Percentiles rank a stretch among this genome's conserved stretches.
Conservation (phyloP, 2,113 vertebrate species). For the Catharus bicknelli region DNA sequence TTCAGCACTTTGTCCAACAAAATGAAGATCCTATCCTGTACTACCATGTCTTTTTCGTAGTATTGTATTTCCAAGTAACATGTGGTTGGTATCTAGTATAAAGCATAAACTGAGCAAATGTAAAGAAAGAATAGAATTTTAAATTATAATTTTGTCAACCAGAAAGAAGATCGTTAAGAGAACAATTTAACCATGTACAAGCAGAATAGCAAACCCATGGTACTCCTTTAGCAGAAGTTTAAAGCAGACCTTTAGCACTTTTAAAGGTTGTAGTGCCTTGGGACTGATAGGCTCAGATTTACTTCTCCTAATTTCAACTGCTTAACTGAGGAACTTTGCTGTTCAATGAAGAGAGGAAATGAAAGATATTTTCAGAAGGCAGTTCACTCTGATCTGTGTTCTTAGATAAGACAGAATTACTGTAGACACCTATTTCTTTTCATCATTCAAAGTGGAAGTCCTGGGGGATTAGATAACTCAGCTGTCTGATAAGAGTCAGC, state of each 20-base stretch:
- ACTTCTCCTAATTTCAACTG: neutral
- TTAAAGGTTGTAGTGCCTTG: neutral
- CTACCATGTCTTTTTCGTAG: neutral
- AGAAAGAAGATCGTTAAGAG: neutral
- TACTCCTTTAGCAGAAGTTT: neutral
- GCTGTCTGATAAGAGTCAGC: neutral
- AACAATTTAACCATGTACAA: neutral
- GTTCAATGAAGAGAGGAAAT: neutral
- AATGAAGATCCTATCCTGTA: neutral
- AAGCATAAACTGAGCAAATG: neutral
- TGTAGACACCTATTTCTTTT: neutral
- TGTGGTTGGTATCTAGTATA: neutral
- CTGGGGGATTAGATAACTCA: neutral
- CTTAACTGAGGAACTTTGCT: neutral
- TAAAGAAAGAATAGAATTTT: neutral
- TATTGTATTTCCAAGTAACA: neutral
- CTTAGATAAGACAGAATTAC: neutral
- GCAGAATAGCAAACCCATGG: neutral
- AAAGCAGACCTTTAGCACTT: neutral
- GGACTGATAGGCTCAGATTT: neutral
- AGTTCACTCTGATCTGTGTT: neutral
- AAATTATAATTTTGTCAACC: neutral
- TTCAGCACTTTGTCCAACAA: neutral
- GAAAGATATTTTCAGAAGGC: neutral
- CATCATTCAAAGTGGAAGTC: neutral